A percentile compares a stretch with the other conserved stretches of the same genome.
phyloP scores from a whole-genome alignment of 1,140 invertebrate genomes.

The Atopsyche davidsoni region DNA sequence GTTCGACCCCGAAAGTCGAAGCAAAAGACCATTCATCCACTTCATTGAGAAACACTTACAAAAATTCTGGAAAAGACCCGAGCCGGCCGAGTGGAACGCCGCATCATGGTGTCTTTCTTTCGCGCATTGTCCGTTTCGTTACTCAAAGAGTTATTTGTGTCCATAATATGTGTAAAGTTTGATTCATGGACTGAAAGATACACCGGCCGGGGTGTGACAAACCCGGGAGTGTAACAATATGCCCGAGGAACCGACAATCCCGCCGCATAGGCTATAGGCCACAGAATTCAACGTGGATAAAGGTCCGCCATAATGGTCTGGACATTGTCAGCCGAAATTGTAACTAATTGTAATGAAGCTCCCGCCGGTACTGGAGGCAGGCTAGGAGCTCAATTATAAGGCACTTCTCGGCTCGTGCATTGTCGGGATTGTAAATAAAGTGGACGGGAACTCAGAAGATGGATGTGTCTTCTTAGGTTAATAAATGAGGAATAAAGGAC shows the following conservation, averaged over 20 bases:
- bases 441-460: too few species aligned
- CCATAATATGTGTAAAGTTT: constrained; percentile 23
- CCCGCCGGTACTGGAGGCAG: too few species aligned
- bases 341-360: constrained; percentile 30
- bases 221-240: constrained; percentile 16
- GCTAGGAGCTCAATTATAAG: too few species aligned
- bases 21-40: constrained; percentile 21
- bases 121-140: constrained; percentile 16
- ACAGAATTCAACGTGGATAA: too few species aligned
- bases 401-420: too few species aligned
- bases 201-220: constrained; percentile 23
- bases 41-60: constrained; percentile 29
- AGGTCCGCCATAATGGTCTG: constrained; percentile 22
- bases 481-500: too few species aligned
- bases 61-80: constrained; percentile 17
- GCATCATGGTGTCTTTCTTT: constrained; percentile 23
- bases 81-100: constrained; percentile 8
- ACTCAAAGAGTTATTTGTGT: constrained; percentile 22
- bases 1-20: constrained; percentile 19
- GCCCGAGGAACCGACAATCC: not conserved
- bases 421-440: too few species aligned
- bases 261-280: too few species aligned
- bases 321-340: constrained; percentile 25
- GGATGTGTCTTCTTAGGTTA: too few species aligned
- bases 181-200: constrained; percentile 18